Evolutionary conservation across 2,888 invertebrate species (phyloP), one percentile per base, ranked within the genome.

Genomic region (Sthenelais limicola): DNA sequence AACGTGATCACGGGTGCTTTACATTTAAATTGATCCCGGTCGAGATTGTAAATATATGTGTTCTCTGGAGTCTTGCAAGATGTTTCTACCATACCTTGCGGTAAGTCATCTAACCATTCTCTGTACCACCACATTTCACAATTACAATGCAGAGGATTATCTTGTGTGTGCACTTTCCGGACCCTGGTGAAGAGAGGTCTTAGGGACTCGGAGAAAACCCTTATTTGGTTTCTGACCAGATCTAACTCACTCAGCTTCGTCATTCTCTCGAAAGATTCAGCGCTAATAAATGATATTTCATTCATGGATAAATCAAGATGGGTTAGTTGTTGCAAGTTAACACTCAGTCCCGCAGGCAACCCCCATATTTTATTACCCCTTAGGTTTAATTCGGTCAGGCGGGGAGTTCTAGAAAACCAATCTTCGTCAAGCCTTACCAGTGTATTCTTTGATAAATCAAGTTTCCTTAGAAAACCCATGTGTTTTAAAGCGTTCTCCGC

Each of bases 91-190:
- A 49, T 38, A 7, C 32, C 33, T 9, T 30, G 35, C 18, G 48
- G 7, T 18, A 33, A 33, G 33, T 35, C 24, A n/a, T 48, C 47
- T 30, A 76, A 48, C 77, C 77, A 77, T 15, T 54, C 4, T 30
- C 68, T 21, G 47, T 71, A 74, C 77, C 77, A 77, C 12, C 26
- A 4, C 68, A 74, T 69, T 71, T 77, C 77, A 51, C 77, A 77
- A 62, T 77, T 77, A 35, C 77, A 77, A 54, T 77, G 77, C 32
- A 74, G 49, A 5, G 77, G 77, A 43, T 77, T 77, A 9, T 66
- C 73, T 28, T 62, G 43, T 26, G 73, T 24, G 15, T 28, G 12
- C 18, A 77, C 28, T 9, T 9, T 15, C 1, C 30, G 15, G 18
- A 74, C 24, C 18, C 52, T 30, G 21, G 54, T 28, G 32, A 77